These are phyloP conservation scores for Bicyclus anynana DNA, from an alignment of 1,140 invertebrate genomes.

Conservation along the genomic window DNA sequence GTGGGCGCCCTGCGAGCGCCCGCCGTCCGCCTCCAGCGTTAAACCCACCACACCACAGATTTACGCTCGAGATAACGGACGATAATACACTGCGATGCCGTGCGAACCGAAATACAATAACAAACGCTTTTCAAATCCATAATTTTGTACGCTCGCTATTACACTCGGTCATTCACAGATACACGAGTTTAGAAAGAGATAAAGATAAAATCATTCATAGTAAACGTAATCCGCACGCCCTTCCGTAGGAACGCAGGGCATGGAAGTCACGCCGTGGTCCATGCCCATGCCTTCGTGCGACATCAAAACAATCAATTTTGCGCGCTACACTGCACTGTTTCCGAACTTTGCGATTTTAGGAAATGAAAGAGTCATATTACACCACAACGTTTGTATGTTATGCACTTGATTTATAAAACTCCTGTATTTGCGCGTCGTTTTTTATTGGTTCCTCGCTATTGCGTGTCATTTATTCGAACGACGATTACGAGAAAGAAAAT, in stretches of 20 bases:
- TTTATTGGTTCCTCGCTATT: conserved; percentile 74
- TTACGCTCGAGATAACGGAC: conserved; percentile 50
- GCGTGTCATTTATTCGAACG: conserved; percentile 75
- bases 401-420: conserved; percentile 69
- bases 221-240: conserved; percentile 75
- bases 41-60: conserved; percentile 35
- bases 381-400: conserved; percentile 54
- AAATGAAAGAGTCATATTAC: conserved; percentile 48
- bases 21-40: conserved; percentile 20
- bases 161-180: conserved; percentile 75
- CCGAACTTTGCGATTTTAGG: conserved; percentile 33
- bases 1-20: conserved; percentile 54
- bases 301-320: conserved; percentile 69
- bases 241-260: conserved; percentile 74
- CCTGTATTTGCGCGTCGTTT: conserved; percentile 72
- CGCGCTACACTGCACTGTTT: conserved; percentile 41
- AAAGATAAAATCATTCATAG: conserved; percentile 78
- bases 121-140: conserved; percentile 73
- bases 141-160: conserved; percentile 73
- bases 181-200: conserved; percentile 75
- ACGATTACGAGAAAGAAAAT: conserved; percentile 54
- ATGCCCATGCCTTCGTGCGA: conserved; percentile 52
- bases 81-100: conserved; percentile 53
- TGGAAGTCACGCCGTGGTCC: conserved; percentile 74
- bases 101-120: conserved; percentile 72